Conservation (phyloP, 2,113 vertebrate genomes). For the Acinonyx jubatus region DNA sequence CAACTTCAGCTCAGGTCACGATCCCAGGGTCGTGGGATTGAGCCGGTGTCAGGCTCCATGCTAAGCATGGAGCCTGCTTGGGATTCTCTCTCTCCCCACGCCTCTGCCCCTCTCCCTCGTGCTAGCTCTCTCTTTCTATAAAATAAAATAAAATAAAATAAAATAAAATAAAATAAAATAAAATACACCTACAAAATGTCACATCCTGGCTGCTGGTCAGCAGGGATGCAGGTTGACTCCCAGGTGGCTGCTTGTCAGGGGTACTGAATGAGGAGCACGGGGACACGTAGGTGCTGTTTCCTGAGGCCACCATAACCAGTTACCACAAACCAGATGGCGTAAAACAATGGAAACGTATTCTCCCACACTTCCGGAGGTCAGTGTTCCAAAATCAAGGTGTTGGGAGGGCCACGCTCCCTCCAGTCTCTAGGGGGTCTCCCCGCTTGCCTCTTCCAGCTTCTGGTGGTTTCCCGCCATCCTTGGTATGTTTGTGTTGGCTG, state of each 20-base stretch:
- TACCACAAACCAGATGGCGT: too few species aligned
- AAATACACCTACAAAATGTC: constrained; percentile 1
- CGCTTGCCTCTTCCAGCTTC: background rate
- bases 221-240: background rate
- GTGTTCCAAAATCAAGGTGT: background rate
- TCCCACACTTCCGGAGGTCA: background rate
- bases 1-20: too few species aligned
- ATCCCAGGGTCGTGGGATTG: too few species aligned
- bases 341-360: background rate
- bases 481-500: accelerated
- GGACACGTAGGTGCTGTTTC: background rate
- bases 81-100: too few species aligned
- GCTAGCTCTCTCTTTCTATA: too few species aligned
- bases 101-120: too few species aligned
- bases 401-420: accelerated
- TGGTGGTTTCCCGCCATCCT: background rate
- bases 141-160: too few species aligned
- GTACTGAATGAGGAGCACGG: background rate
- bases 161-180: too few species aligned
- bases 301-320: background rate
- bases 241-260: background rate
- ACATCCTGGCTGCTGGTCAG: accelerated
- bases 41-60: too few species aligned
- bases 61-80: too few species aligned
- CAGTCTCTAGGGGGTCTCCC: accelerated